Evolutionary conservation across 2,797 vertebrate genomes (phyloP), one percentile per base, ranked within the genome.

Genomic region (Tangara arthus): DNA sequence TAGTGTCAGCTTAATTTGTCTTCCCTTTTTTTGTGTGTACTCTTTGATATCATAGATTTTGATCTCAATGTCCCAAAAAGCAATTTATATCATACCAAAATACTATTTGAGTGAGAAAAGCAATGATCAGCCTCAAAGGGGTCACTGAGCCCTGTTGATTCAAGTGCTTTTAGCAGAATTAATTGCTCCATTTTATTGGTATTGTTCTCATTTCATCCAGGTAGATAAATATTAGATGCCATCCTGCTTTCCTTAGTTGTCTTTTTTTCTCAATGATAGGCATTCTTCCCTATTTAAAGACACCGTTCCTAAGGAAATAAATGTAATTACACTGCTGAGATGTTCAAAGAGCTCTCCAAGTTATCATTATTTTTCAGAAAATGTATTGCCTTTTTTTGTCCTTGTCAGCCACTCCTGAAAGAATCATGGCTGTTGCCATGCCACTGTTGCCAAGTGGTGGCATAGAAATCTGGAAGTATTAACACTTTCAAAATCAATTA

Each of bases 351-450:
- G 82, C 91, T 92, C 89, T 94, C 87, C 73, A 93, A 95, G 88
- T 97, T 94, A 87, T 82, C 83, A 82, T 92, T 90, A 91, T 93
- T 96, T 95, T 91, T 88, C 80, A 91, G 89, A 94, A 94, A 94
- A 93, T 34, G 66, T 44, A 34, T 84, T 80, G 87, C 87, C 65
- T 96, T 92, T 93, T 93, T 90, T 95, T 87, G 82, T 95, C 86
- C 86, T 89, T 92, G 93, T 95, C 92, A 92, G 65, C 81, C 71
- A 79, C 83, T 87, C 7, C 35, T 95, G 89, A 89, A 95, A 87
- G 90, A 57, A 85, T 42, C 42, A 23, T 88, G 91, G 90, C 72
- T 91, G 95, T 95, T 94, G 85, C 95, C 94, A 93, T 93, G 94
- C 71, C 85, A 49, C 95, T 82, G 94, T 97, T 96, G 70, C 95